Conservation (phyloP, 2,888 invertebrate genomes). For the Noctua janthina region DNA sequence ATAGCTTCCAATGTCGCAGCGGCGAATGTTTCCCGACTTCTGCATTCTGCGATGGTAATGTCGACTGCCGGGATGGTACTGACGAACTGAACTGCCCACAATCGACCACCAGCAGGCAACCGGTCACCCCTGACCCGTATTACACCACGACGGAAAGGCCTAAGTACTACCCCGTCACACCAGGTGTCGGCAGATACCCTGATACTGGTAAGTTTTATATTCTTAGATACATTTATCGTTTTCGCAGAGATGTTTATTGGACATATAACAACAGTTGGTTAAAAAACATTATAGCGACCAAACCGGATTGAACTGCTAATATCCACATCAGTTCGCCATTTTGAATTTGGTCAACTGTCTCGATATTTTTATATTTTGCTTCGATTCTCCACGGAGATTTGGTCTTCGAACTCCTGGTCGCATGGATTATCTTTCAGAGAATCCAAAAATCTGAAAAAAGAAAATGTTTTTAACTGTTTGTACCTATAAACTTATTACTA, state of each 20-base stretch:
- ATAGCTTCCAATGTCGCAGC: slow-evolving; percentile 92
- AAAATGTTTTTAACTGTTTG: background rate
- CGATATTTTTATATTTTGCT: background rate
- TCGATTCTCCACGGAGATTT: background rate
- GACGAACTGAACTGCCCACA: slow-evolving; percentile 92
- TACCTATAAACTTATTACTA: background rate
- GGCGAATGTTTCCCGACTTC: slow-evolving; percentile 92
- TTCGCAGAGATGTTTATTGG: background rate
- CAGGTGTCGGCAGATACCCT: background rate
- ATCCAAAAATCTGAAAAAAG: background rate
- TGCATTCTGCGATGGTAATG: slow-evolving; percentile 91
- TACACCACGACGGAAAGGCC: slow-evolving; percentile 28
- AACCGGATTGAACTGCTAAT: background rate
- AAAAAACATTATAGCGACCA: no score
- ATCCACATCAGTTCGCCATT: background rate
- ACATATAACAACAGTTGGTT: background rate
- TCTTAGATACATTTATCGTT: background rate
- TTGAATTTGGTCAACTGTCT: background rate
- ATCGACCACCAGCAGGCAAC: slow-evolving; percentile 20
- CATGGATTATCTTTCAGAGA: background rate
- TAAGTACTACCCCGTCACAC: background rate
- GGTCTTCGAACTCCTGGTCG: background rate
- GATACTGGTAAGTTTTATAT: slow-evolving; percentile 2
- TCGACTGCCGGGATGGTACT: slow-evolving; percentile 92
- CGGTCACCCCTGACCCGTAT: background rate